Percentiles rank a stretch among this genome's conserved stretches.
These are phyloP conservation scores for Decapterus maruadsi DNA, from an alignment of 2,797 vertebrate genomes.

Conservation along the genomic window DNA sequence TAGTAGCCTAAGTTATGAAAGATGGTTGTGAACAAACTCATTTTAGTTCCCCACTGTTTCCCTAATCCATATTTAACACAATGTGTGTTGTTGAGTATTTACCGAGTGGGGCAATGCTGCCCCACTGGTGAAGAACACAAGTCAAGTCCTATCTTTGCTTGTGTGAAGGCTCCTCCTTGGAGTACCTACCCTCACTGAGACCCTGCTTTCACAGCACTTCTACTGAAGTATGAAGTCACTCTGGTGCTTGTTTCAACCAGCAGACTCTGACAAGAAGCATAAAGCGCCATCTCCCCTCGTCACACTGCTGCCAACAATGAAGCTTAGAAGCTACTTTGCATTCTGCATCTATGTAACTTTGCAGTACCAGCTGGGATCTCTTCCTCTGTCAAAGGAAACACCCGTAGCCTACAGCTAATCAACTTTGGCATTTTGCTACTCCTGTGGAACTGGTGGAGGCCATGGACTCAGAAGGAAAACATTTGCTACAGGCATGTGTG, in stretches of 20 bases:
- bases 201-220: slow-evolving; percentile 10
- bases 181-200: slow-evolving; percentile 28
- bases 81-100: not conserved
- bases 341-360: slow-evolving; percentile 58
- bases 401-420: slow-evolving; percentile 23
- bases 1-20: too few relatives aligned
- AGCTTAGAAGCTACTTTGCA: slow-evolving; percentile 56
- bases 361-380: slow-evolving; percentile 35
- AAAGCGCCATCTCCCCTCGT: slow-evolving; percentile 29
- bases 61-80: not conserved
- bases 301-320: slow-evolving; percentile 46
- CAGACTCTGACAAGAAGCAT: slow-evolving; percentile 22
- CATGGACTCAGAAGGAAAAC: slow-evolving; percentile 20
- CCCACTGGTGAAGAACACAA: slow-evolving; percentile 23
- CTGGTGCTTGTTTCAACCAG: slow-evolving; percentile 35
- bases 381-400: slow-evolving; percentile 51
- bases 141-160: slow-evolving; percentile 17
- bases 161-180: slow-evolving; percentile 22
- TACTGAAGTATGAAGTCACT: slow-evolving; percentile 37
- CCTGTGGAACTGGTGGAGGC: slow-evolving; percentile 18
- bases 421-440: slow-evolving; percentile 28
- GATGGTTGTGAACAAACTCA: not conserved
- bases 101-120: slow-evolving; percentile 12
- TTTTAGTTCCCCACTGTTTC: not conserved
- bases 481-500: slow-evolving; percentile 12